Evolutionary conservation across 2,888 invertebrate genomes (phyloP), one percentile per base, ranked within the genome.

Genomic region (Heliconius ismenius): DNA sequence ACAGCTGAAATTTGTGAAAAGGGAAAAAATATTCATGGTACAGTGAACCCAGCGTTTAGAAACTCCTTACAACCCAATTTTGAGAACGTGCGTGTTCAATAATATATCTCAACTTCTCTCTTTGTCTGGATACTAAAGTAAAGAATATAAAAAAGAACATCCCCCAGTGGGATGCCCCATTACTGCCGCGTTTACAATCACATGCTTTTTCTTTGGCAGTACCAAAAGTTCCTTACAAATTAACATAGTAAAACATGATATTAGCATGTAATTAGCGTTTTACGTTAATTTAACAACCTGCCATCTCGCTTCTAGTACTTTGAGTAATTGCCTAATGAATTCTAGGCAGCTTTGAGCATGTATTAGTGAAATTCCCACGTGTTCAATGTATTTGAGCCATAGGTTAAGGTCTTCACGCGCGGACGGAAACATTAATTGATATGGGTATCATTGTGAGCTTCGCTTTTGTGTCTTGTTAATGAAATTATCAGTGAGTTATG

Each of bases 321-420:
- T 70, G 18, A 68, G 69, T 75, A 77, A 79, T 77, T 79, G 64
- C 24, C 13, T 60, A 72, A 78, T 74, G 63, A 24, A 76, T 54
- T 70, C 72, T 76, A 60, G 64, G 74, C 74, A 70, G 54, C 32
- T 58, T 75, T 64, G 36, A 58, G 68, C 63, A 69, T 65, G 70
- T 77, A 76, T 74, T 75, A 54, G 70, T 60, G 72, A 77, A 74
- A 70, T 81, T 81, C 81, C 78, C 81, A 81, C 81, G 81, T 78
- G 80, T 78, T 74, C 76, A 81, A 76, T 78, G 58, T 60, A 63
- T 78, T 74, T 76, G 76, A 73, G 73, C 68, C 78, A 77, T 75
- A 78, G 76, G 80, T 78, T 77, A 80, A 81, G 81, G 81, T 76
- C 78, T 76, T 76, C 62, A 80, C 75, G 81, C 81, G 54, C 73